Evolutionary conservation across 2,888 invertebrate species (phyloP), one percentile per base, ranked within the genome.

Genomic region (Drosophila mercatorum): DNA sequence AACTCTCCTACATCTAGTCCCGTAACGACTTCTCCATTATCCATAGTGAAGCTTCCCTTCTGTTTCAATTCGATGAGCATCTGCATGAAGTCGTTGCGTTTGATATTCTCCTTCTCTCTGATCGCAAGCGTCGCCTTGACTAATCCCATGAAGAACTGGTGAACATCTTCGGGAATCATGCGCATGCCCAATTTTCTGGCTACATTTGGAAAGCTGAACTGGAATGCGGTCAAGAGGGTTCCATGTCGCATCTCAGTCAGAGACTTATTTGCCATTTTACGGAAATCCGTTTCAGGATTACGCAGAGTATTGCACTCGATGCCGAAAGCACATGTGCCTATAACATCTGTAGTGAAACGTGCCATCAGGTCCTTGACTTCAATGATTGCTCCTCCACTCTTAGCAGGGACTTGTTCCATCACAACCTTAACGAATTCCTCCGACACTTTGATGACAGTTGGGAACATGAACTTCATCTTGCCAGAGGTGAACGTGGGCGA

Each of bases 81-180:
- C 46, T 94, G 93, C 73, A 94, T 90, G 66, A 94, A 94, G 77
- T 94, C 94, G 47, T 93, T 93, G 11, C 94, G 72, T 75, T 91
- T 77, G 31, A 92, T 68, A 11, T 91, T 84, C 56, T 89, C 84
- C 71, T 90, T 66, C 60, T 93, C 93, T 22, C 93, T 83, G 31
- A 91, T 85, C 3, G 89, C 86, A 0, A 94, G 90, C 0, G 93
- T 93, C 4, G 93, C 92, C 3, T 86, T 75, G 0, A 93, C 92
- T 46, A 92, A 77, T 10, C 88, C 80, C 83, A 91, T 79, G n/a
- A 91, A 92, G 71, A 92, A 92, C 10, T 90, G 60, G 1, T 86
- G 81, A 1, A 92, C 86, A 17, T 90, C 83, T 14, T 91, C 80
- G 0, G 82, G 81, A 4, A 74, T 65, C 8, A 68, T 26, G 0